A percentile compares a stretch with the other conserved stretches of the same genome.
These are phyloP conservation scores for Rallus crepitans DNA, from an alignment of 2,797 vertebrate species.

Conservation along the genomic window DNA sequence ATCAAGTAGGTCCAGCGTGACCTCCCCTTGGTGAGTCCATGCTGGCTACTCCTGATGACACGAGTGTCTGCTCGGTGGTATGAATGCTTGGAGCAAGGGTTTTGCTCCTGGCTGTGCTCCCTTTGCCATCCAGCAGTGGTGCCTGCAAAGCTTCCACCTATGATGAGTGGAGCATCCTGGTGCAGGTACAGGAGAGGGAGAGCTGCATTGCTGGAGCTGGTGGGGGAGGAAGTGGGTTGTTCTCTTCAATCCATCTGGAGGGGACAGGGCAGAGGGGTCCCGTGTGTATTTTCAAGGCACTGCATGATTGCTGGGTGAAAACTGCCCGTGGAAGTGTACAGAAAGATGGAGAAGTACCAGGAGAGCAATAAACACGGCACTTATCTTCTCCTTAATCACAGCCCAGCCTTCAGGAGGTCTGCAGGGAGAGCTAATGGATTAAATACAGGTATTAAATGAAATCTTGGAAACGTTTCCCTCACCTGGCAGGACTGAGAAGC, in stretches of 20 bases:
- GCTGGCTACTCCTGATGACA: neutral
- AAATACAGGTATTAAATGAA: constrained; percentile 63
- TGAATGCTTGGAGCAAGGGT: neutral
- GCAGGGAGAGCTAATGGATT: constrained; percentile 57
- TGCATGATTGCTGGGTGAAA: neutral
- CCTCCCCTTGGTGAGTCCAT: neutral
- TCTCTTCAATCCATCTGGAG: neutral
- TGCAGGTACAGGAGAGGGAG: neutral
- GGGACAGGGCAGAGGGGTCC: neutral
- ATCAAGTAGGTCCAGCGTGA: neutral
- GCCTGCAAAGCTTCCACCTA: neutral
- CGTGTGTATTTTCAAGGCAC: neutral
- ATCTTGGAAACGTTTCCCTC: constrained; percentile 45
- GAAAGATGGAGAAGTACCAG: neutral
- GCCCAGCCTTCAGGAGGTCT: constrained; percentile 7
- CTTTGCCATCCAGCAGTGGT: neutral
- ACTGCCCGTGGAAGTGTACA: neutral
- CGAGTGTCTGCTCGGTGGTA: rapidly evolving
- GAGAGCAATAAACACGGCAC: constrained; percentile 51
- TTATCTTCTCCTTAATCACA: constrained; percentile 49
- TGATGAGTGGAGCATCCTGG: neutral
- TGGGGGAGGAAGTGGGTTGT: neutral
- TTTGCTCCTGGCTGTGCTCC: neutral
- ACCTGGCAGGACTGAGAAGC: constrained; percentile 2
- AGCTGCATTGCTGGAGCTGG: neutral